Percentiles rank a stretch among this genome's conserved stretches.
Evolutionary conservation across 2,797 vertebrate species (phyloP).

Genomic region (Ctenopoma kingsleyae): DNA sequence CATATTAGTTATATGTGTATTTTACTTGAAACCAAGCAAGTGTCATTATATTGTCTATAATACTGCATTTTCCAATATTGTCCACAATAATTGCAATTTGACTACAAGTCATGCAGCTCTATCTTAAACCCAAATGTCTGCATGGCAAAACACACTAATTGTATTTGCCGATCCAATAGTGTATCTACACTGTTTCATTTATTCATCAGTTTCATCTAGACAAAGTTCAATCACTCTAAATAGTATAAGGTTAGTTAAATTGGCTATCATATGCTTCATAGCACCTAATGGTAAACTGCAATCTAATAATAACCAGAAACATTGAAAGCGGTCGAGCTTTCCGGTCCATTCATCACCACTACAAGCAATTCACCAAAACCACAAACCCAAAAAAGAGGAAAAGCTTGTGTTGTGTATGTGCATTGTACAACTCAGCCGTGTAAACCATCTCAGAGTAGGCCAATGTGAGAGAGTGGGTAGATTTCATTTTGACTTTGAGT

Average conservation of each 20-base stretch:
- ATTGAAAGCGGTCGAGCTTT: constrained; percentile 26
- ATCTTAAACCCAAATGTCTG: no score
- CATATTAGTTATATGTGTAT: no score
- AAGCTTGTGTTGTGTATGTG: constrained; percentile 21
- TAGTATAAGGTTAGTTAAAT: background rate
- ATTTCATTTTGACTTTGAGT: constrained; percentile 33
- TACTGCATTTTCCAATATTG: no score
- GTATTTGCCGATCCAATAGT: no score
- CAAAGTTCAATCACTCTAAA: constrained; percentile 1
- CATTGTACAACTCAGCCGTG: constrained; percentile 19
- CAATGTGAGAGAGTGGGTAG: constrained; percentile 3
- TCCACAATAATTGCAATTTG: no score
- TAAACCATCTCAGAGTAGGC: constrained; percentile 5
- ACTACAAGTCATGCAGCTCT: no score
- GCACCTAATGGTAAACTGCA: constrained; percentile 16
- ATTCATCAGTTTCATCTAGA: background rate
- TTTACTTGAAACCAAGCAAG: no score
- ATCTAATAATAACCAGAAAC: constrained; percentile 32
- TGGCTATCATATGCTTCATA: background rate
- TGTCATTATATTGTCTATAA: no score
- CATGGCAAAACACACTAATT: no score
- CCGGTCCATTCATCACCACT: constrained; percentile 22
- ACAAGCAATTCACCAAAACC: constrained; percentile 46
- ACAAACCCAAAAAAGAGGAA: constrained; percentile 50
- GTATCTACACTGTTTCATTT: background rate